phyloP scores from a whole-genome alignment of 2,888 invertebrate genomes.

The Paralinhomoeus sp. region DNA sequence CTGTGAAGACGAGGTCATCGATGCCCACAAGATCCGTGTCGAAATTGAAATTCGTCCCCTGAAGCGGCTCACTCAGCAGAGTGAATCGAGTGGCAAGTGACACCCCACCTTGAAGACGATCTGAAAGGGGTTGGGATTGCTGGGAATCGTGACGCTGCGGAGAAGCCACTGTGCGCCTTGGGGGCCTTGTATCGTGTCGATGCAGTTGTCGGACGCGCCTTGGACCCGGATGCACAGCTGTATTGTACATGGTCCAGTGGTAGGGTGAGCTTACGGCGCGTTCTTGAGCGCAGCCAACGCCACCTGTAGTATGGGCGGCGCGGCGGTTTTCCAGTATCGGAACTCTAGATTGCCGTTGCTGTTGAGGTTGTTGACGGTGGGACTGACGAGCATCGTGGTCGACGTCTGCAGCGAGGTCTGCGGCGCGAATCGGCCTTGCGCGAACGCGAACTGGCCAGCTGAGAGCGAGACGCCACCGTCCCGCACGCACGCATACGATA shows the following conservation, averaged over 20 bases:
- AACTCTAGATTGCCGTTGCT: not conserved
- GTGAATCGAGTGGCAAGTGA: too few relatives aligned
- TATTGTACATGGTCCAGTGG: not conserved
- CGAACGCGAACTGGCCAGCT: conserved; percentile 6
- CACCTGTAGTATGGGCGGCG: conserved; percentile 4
- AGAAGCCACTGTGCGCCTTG: conserved; percentile 1
- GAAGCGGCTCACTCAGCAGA: too few relatives aligned
- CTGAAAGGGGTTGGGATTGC: conserved; percentile 3
- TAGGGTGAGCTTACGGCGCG: too few relatives aligned
- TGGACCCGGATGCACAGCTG: conserved; percentile 3
- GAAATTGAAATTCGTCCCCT: conserved; percentile 2
- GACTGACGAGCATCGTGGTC: conserved; percentile 1
- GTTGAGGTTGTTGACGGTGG: not conserved
- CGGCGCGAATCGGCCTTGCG: conserved; percentile 4
- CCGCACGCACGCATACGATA: too few relatives aligned
- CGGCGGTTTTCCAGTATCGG: conserved; percentile 5
- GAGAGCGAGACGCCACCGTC: not conserved
- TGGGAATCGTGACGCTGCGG: conserved; percentile 2
- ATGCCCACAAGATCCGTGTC: conserved; percentile 4
- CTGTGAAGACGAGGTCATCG: conserved; percentile 2
- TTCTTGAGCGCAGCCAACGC: too few relatives aligned
- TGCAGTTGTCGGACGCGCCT: not conserved
- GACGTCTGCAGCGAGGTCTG: not conserved
- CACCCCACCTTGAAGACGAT: too few relatives aligned
- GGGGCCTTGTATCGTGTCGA: conserved; percentile 1